These are phyloP conservation scores for Halyomorpha halys DNA, from an alignment of 1,140 invertebrate species.

Conservation along the genomic window DNA sequence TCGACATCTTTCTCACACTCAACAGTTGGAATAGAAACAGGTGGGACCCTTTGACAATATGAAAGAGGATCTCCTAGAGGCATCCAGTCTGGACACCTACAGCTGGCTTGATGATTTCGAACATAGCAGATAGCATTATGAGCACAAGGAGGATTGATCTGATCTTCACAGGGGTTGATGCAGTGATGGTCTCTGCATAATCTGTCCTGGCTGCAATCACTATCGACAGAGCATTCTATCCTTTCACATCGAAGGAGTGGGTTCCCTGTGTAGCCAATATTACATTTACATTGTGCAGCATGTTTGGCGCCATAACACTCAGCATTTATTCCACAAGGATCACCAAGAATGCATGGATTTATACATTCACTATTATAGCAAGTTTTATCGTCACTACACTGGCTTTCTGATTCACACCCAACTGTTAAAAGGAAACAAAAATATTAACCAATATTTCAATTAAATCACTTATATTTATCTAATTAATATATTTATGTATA, in stretches of 20 bases:
- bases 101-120: slow-evolving; percentile 61
- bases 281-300: slow-evolving; percentile 62
- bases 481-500: too few relatives aligned
- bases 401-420: slow-evolving; percentile 67
- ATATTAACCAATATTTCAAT: neutral
- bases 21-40: slow-evolving; percentile 42
- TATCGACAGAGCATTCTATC: slow-evolving; percentile 65
- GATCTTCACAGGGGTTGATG: slow-evolving; percentile 57
- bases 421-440: slow-evolving; percentile 41
- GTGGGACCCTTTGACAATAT: slow-evolving; percentile 51
- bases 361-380: slow-evolving; percentile 73
- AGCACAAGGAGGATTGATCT: slow-evolving; percentile 55
- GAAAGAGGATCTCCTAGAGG: slow-evolving; percentile 66
- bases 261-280: slow-evolving; percentile 58
- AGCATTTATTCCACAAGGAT: slow-evolving; percentile 69
- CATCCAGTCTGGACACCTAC: slow-evolving; percentile 61
- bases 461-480: too few relatives aligned
- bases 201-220: slow-evolving; percentile 58
- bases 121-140: slow-evolving; percentile 68
- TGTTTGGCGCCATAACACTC: slow-evolving; percentile 70
- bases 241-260: slow-evolving; percentile 64
- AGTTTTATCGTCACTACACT: slow-evolving; percentile 62
- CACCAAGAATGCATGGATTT: slow-evolving; percentile 62
- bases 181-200: slow-evolving; percentile 61
- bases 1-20: slow-evolving; percentile 68